Evolutionary conservation across 1,140 invertebrate genomes (phyloP).

Genomic region (Papilio aristodemus): DNA sequence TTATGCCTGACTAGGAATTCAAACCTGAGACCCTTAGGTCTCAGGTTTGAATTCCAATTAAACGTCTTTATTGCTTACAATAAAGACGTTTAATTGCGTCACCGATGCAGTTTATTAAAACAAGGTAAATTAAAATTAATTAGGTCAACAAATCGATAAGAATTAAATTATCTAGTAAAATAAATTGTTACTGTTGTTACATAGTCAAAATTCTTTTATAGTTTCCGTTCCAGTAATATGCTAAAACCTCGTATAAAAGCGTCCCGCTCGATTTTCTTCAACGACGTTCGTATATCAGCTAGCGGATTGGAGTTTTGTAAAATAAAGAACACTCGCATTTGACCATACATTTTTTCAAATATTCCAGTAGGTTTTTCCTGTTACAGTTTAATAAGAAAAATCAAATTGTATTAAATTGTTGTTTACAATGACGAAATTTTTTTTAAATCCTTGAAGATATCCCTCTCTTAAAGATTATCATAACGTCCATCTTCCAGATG

Average conservation of each 20-base stretch:
- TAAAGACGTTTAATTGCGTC: too few species aligned
- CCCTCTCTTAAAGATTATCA: too few species aligned
- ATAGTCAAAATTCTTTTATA: background rate
- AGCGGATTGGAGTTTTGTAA: background rate
- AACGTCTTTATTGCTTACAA: too few species aligned
- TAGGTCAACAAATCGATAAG: background rate
- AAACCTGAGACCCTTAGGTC: too few species aligned
- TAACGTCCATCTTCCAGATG: too few species aligned
- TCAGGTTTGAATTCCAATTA: too few species aligned
- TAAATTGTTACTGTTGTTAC: background rate
- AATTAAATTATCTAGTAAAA: background rate
- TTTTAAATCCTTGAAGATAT: too few species aligned
- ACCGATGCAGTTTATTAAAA: too few species aligned
- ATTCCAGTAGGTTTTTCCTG: background rate
- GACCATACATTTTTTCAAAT: background rate
- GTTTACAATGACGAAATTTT: too few species aligned
- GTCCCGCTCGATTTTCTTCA: constrained; percentile 7
- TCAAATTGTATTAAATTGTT: too few species aligned
- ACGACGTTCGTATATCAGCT: background rate
- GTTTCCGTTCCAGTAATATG: background rate
- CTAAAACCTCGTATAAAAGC: background rate
- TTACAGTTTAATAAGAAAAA: background rate
- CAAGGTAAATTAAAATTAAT: background rate
- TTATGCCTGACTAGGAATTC: too few species aligned
- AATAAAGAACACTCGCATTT: background rate